phyloP scores from a whole-genome alignment of 1,140 invertebrate genomes.

The Daktulosphaira vitifoliae region DNA sequence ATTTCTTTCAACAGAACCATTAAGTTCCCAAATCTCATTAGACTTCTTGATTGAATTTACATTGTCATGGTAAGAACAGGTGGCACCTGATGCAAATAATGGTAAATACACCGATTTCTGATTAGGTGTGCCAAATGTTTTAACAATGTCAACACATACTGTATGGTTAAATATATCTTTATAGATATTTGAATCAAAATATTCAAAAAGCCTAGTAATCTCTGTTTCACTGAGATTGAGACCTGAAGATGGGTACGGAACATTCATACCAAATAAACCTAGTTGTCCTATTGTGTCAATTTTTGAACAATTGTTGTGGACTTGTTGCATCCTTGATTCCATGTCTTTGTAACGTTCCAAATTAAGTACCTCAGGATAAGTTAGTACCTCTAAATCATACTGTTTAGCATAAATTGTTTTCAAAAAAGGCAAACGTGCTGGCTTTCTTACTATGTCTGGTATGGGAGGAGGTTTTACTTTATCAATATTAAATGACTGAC shows the following conservation, averaged over 20 bases:
- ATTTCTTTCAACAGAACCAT: neutral
- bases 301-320: neutral
- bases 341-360: conserved; percentile 50
- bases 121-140: conserved; percentile 8
- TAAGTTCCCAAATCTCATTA: neutral
- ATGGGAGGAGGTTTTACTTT: neutral
- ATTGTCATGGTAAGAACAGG: neutral
- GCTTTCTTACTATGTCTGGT: conserved; percentile 35
- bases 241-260: conserved; percentile 15
- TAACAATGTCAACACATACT: neutral
- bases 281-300: neutral
- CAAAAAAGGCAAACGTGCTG: conserved; percentile 39
- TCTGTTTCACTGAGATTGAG: conserved; percentile 32
- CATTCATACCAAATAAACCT: conserved; percentile 26
- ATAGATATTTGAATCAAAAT: neutral
- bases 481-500: neutral
- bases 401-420: conserved; percentile 42
- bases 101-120: conserved; percentile 22
- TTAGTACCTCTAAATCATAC: conserved; percentile 43
- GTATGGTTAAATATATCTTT: neutral
- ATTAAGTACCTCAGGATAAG: conserved; percentile 47
- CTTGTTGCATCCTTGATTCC: conserved; percentile 37
- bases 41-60: neutral
- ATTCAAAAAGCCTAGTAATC: conserved; percentile 26
- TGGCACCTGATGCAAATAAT: conserved; percentile 4